These are phyloP conservation scores for Pteropus rufus DNA, from an alignment of 2,797 vertebrate genomes.

Conservation along the genomic window DNA sequence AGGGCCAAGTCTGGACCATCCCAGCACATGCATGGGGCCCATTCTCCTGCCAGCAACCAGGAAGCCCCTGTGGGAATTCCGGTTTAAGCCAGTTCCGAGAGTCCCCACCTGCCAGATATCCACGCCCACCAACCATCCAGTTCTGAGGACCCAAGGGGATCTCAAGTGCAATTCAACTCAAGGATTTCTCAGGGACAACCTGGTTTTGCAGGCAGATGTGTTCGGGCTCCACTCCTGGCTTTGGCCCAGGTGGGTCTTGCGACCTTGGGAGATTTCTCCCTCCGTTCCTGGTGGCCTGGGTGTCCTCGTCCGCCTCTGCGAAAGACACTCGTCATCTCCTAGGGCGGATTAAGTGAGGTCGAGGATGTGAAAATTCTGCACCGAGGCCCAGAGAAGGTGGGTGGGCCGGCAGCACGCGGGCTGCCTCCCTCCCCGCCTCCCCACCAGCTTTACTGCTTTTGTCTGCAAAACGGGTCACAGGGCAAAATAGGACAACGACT, in stretches of 20 bases:
- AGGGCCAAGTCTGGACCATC: neutral
- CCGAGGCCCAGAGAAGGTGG: neutral
- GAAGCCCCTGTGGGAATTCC: neutral
- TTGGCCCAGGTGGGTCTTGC: no score
- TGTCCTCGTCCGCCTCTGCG: neutral
- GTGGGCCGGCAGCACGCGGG: no score
- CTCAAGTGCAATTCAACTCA: neutral
- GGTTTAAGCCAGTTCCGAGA: neutral
- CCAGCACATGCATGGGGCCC: rapidly evolving
- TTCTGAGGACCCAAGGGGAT: neutral
- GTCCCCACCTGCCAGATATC: neutral
- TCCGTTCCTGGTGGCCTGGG: neutral
- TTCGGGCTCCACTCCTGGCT: neutral
- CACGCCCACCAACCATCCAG: rapidly evolving
- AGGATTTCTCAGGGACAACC: neutral
- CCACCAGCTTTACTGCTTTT: neutral
- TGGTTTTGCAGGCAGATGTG: neutral
- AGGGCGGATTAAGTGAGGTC: neutral
- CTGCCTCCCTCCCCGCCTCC: neutral
- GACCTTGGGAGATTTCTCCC: neutral
- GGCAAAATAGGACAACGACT: neutral
- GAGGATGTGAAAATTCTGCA: rapidly evolving
- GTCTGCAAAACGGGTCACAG: neutral
- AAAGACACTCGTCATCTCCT: neutral
- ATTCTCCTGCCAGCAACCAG: rapidly evolving